phyloP scores from a whole-genome alignment of 2,888 invertebrate species.

The Trissonchulus latispiculum region DNA sequence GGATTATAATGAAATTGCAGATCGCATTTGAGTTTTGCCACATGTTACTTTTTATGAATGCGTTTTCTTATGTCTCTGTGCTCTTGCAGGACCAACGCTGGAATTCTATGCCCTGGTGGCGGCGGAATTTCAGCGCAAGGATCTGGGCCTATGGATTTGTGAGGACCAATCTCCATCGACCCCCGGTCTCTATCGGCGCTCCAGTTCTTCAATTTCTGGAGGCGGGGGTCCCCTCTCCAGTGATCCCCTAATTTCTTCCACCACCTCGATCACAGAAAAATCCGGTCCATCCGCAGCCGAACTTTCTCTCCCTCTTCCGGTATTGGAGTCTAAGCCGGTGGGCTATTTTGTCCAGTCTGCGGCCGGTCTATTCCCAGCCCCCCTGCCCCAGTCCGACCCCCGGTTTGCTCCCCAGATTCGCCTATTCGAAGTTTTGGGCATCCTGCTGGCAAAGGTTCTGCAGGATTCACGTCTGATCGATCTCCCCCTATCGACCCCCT shows the following conservation, averaged over 20 bases:
- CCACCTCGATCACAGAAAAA: too few relatives aligned
- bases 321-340: background rate
- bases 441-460: conserved; percentile 86
- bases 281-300: background rate
- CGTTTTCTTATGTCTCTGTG: too few relatives aligned
- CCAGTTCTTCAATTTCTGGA: background rate
- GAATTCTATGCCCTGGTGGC: conserved; percentile 97
- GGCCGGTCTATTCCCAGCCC: conserved; percentile 87
- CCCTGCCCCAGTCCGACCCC: conserved; percentile 67
- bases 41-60: too few relatives aligned
- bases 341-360: conserved; percentile 73
- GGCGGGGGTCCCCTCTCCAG: background rate
- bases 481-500: conserved; percentile 82
- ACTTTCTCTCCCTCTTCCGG: too few relatives aligned
- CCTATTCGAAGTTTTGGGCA: conserved; percentile 73
- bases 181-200: too few relatives aligned
- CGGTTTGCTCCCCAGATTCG: conserved; percentile 50
- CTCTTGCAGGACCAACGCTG: conserved; percentile 68
- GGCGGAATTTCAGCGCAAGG: conserved; percentile 83
- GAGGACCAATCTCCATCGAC: conserved; percentile 51
- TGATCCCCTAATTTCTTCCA: background rate
- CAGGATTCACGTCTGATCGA: conserved; percentile 94
- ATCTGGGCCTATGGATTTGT: conserved; percentile 84
- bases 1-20: too few relatives aligned
- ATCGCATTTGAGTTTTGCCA: too few relatives aligned